These are phyloP conservation scores for Gila orcuttii DNA, from an alignment of 2,113 vertebrate genomes.

Conservation along the genomic window DNA sequence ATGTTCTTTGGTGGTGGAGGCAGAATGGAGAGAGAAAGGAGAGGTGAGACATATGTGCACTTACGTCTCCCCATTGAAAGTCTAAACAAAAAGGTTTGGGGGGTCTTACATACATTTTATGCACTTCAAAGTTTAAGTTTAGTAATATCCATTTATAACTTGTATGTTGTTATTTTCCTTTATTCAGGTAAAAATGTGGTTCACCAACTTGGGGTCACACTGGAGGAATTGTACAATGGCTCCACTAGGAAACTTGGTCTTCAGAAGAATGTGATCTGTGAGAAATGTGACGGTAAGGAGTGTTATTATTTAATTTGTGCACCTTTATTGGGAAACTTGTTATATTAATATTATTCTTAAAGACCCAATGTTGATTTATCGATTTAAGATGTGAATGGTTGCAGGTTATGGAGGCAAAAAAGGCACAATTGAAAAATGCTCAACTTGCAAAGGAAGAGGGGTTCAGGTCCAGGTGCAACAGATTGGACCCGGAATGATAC, in stretches of 20 bases:
- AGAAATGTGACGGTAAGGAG: conserved; percentile 90
- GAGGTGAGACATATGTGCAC: conserved; percentile 75
- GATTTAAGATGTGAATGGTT: not conserved
- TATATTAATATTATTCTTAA: not conserved
- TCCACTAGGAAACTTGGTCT: conserved; percentile 91
- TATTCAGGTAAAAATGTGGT: conserved; percentile 91
- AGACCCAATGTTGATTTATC: not conserved
- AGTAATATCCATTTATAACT: not conserved
- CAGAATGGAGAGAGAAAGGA: conserved; percentile 91
- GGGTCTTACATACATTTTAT: not conserved
- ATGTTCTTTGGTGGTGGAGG: conserved; percentile 99
- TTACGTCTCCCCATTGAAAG: not conserved
- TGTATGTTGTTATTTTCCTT: not conserved
- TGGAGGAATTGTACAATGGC: conserved; percentile 94
- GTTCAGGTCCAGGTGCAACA: conserved; percentile 91
- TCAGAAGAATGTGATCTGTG: conserved; percentile 95
- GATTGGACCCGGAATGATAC: conserved; percentile 95
- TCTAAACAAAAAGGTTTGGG: not conserved
- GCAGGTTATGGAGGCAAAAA: conserved; percentile 92
- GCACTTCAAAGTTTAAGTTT: not conserved
- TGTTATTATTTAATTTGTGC: not conserved
- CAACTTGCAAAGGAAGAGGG: conserved; percentile 90
- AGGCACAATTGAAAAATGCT: conserved; percentile 89
- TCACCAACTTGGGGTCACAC: conserved; percentile 88
- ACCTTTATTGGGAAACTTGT: too few relatives aligned